Evolutionary conservation across 2,888 invertebrate genomes (phyloP).

Genomic region (Dusona sp.): DNA sequence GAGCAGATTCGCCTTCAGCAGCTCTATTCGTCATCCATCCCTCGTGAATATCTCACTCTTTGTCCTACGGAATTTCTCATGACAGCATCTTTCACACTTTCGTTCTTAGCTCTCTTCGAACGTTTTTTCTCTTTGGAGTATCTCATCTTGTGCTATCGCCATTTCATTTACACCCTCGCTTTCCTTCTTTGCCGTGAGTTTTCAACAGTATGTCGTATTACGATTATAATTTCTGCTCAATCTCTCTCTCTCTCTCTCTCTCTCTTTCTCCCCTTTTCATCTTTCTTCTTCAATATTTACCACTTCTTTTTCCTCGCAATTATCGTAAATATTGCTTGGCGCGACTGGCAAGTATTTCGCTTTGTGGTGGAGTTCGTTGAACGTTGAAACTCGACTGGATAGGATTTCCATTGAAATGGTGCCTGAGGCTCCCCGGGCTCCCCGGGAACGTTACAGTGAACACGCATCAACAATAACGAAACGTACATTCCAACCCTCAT

Average conservation of each 20-base stretch:
- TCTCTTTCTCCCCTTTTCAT: background rate
- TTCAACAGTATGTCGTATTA: conserved; percentile 17
- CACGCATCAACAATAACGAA: conserved; percentile 62
- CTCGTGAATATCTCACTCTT: conserved; percentile 35
- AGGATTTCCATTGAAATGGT: conserved; percentile 30
- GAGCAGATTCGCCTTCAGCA: conserved; percentile 59
- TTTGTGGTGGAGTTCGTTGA: conserved; percentile 79
- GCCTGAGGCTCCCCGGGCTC: background rate
- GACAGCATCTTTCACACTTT: conserved; percentile 22
- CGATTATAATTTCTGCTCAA: conserved; percentile 1
- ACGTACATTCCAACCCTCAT: conserved; percentile 53
- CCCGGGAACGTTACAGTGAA: background rate
- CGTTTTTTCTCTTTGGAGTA: conserved; percentile 31
- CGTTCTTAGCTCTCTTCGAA: conserved; percentile 6
- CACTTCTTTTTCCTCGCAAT: conserved; percentile 33
- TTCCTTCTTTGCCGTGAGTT: background rate
- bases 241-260: background rate
- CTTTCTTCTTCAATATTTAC: conserved; percentile 12
- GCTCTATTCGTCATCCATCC: conserved; percentile 68
- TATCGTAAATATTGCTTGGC: conserved; percentile 19
- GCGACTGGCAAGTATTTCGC: conserved; percentile 17
- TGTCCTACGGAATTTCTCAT: conserved; percentile 13
- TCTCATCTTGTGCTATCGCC: conserved; percentile 11
- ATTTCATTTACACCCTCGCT: conserved; percentile 43
- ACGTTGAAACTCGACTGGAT: conserved; percentile 68